Evolutionary conservation across 2,888 invertebrate species (phyloP).

Genomic region (Polymixis flavicincta): DNA sequence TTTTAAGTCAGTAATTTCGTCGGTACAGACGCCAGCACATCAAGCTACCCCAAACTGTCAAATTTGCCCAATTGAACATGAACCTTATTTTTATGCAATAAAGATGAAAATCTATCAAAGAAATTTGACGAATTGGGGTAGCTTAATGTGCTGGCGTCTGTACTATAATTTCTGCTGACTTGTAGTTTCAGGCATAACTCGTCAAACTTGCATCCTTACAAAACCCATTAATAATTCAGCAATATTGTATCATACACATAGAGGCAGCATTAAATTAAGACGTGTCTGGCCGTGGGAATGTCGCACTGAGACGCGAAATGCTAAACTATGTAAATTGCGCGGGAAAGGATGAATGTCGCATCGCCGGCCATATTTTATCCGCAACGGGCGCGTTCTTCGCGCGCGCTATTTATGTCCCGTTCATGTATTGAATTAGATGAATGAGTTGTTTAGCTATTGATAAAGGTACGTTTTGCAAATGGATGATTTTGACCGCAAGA

Average conservation of each 20-base stretch:
- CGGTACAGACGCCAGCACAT: no score
- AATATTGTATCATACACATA: slow-evolving; percentile 27
- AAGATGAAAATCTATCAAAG: no score
- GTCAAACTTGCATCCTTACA: neutral
- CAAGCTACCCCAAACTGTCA: no score
- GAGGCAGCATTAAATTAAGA: slow-evolving; percentile 67
- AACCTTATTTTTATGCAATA: no score
- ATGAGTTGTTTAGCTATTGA: slow-evolving; percentile 69
- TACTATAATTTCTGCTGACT: no score
- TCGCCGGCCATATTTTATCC: slow-evolving; percentile 74
- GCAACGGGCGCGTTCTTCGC: slow-evolving; percentile 64
- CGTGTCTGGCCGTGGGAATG: slow-evolving; percentile 74
- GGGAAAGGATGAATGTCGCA: slow-evolving; percentile 78
- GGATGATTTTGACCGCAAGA: slow-evolving; percentile 48
- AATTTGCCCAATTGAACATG: no score
- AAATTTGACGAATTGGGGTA: no score
- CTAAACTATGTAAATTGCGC: slow-evolving; percentile 78
- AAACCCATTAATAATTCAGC: slow-evolving; percentile 13
- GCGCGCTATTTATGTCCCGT: slow-evolving; percentile 71
- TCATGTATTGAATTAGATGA: slow-evolving; percentile 74
- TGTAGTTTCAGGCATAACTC: neutral
- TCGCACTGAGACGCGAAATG: slow-evolving; percentile 65
- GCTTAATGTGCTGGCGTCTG: no score
- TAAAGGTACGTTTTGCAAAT: slow-evolving; percentile 53
- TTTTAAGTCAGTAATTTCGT: no score